These are phyloP conservation scores for Drosophila seguyi DNA, from an alignment of 1,140 invertebrate genomes.

Conservation along the genomic window DNA sequence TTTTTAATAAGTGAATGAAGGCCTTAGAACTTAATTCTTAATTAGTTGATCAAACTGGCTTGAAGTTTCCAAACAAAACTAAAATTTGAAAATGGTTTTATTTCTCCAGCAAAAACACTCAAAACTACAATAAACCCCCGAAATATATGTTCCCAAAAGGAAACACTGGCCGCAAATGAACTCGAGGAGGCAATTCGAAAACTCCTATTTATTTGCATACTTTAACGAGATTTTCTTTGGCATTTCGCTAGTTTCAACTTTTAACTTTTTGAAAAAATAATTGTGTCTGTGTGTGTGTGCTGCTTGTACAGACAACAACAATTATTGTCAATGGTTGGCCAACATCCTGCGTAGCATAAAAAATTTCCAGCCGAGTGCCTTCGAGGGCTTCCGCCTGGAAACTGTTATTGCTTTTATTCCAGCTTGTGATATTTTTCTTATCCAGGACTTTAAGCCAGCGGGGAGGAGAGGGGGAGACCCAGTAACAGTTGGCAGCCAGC, in stretches of 20 bases:
- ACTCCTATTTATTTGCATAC: conserved; percentile 52
- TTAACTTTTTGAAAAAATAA: conserved; percentile 19
- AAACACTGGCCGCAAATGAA: conserved; percentile 8
- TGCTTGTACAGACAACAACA: conserved; percentile 43
- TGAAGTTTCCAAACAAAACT: not conserved
- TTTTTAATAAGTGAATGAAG: not conserved
- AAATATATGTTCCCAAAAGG: conserved; percentile 13
- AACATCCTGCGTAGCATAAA: conserved; percentile 49
- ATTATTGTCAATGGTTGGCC: conserved; percentile 69
- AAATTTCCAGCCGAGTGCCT: conserved; percentile 57
- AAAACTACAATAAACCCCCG: conserved; percentile 3
- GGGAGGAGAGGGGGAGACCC: not conserved
- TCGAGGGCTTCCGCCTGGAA: conserved; percentile 31
- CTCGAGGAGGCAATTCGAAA: conserved; percentile 26
- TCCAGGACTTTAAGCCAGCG: conserved; percentile 37
- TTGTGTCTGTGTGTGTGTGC: not conserved
- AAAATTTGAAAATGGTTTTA: not conserved
- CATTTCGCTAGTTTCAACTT: conserved; percentile 36
- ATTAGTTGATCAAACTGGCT: not conserved
- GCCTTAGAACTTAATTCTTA: too few species aligned
- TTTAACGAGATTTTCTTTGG: conserved; percentile 38
- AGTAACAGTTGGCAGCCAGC: conserved; percentile 51
- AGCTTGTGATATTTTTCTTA: conserved; percentile 39
- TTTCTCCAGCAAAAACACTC: not conserved
- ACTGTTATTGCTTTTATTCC: conserved; percentile 53